A percentile compares a stretch with the other conserved stretches of the same genome.
Conservation (phyloP, 2,888 invertebrate genomes). For the Augochlorella aurata region DNA sequence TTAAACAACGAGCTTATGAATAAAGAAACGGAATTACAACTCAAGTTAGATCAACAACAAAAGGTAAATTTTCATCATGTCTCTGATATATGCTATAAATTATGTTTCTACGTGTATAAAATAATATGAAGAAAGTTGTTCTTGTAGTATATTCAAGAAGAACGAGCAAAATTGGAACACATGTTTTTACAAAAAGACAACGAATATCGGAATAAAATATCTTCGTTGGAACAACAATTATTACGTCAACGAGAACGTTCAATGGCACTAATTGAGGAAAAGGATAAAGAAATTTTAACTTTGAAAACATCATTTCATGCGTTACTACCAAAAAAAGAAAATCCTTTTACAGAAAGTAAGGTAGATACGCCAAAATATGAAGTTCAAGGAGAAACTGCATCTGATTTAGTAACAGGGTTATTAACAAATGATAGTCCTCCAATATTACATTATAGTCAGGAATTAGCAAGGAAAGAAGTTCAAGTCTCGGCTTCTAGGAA, state of each 20-base stretch:
- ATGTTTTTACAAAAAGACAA: constrained; percentile 81
- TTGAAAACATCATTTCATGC: constrained; percentile 84
- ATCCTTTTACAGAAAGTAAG: constrained; percentile 58
- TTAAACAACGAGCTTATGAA: constrained; percentile 86
- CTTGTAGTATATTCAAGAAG: constrained; percentile 72
- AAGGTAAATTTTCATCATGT: constrained; percentile 79
- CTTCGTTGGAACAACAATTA: constrained; percentile 88
- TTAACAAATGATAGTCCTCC: constrained; percentile 86
- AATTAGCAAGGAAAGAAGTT: constrained; percentile 90
- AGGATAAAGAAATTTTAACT: constrained; percentile 88
- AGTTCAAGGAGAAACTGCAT: constrained; percentile 70
- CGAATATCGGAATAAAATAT: constrained; percentile 83
- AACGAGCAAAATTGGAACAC: constrained; percentile 73
- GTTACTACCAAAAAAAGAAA: constrained; percentile 82
- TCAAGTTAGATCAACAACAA: constrained; percentile 84
- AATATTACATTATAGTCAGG: constrained; percentile 92
- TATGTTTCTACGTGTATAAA: neutral
- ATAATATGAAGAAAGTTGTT: constrained; percentile 20
- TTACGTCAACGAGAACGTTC: constrained; percentile 92
- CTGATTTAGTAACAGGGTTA: constrained; percentile 77
- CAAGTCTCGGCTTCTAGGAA: constrained; percentile 89
- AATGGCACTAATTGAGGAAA: constrained; percentile 89
- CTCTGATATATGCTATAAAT: neutral
- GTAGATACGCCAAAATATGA: constrained; percentile 72
- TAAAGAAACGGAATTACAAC: constrained; percentile 86